phyloP scores from a whole-genome alignment of 2,113 vertebrate species.

The Hemiscyllium ocellatum region DNA sequence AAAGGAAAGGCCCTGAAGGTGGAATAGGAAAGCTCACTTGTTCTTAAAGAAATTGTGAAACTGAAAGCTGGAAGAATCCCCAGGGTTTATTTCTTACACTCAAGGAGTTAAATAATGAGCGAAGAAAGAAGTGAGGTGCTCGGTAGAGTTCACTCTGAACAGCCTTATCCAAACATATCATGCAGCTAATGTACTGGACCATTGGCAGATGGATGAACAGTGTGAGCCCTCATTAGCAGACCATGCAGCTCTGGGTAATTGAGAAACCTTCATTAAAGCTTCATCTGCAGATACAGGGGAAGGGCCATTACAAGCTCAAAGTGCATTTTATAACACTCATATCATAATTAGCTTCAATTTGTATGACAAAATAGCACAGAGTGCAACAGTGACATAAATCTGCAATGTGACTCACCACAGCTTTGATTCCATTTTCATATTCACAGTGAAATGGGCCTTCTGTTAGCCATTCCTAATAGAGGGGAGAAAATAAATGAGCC shows the following conservation, averaged over 20 bases:
- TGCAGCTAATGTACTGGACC: constrained; percentile 31
- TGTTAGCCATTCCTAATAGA: constrained; percentile 31
- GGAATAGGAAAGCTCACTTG: background rate
- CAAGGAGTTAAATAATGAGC: constrained; percentile 23
- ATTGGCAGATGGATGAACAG: constrained; percentile 36
- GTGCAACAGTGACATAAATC: constrained; percentile 34
- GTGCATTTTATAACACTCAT: constrained; percentile 38
- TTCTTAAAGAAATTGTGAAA: background rate
- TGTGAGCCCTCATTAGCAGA: constrained; percentile 36
- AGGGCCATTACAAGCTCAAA: constrained; percentile 35
- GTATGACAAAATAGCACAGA: constrained; percentile 37
- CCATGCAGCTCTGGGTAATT: constrained; percentile 29
- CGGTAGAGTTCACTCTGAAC: constrained; percentile 11
- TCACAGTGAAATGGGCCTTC: background rate
- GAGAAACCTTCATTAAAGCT: constrained; percentile 37
- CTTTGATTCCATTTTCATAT: background rate
- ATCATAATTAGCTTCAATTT: constrained; percentile 38
- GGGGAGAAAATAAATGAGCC: constrained; percentile 32
- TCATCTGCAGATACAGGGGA: constrained; percentile 37
- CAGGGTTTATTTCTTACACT: background rate
- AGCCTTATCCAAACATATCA: constrained; percentile 37
- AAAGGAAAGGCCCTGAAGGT: background rate
- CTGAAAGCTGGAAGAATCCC: background rate
- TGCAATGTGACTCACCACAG: constrained; percentile 15
- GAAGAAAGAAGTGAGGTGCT: background rate